phyloP scores from a whole-genome alignment of 2,797 vertebrate genomes.

The Acrossocheilus fasciatus region DNA sequence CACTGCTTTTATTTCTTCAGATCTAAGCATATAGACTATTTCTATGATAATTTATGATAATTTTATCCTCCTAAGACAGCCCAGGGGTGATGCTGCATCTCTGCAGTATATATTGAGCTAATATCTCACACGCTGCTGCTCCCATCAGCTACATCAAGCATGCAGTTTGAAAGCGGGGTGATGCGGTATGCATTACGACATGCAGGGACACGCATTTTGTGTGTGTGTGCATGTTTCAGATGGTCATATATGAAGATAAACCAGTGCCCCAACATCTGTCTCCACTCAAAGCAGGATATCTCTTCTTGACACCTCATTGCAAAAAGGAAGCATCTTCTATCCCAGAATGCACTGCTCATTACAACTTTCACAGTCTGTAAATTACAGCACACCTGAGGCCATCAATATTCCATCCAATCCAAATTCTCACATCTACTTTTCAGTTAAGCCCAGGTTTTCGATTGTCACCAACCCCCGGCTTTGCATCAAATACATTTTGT shows the following conservation, averaged over 20 bases:
- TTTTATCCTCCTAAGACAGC: constrained; percentile 12
- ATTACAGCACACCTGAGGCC: constrained; percentile 15
- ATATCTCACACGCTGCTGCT: constrained; percentile 22
- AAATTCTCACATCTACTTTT: constrained; percentile 5
- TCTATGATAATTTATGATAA: constrained; percentile 25
- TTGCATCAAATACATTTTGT: background rate
- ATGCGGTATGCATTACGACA: constrained; percentile 6
- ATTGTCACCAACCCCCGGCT: background rate
- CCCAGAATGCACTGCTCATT: constrained; percentile 19
- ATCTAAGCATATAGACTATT: constrained; percentile 18
- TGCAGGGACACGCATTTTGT: constrained; percentile 9
- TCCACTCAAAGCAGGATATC: constrained; percentile 8
- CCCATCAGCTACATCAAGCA: constrained; percentile 22
- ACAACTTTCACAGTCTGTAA: constrained; percentile 6
- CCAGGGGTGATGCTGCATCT: constrained; percentile 10
- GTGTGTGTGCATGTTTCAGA: constrained; percentile 35
- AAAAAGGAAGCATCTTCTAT: constrained; percentile 30
- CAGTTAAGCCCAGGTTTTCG: constrained; percentile 19
- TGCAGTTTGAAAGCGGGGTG: constrained; percentile 18
- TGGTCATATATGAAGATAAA: constrained; percentile 24
- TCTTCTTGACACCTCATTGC: constrained; percentile 35
- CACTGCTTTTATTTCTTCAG: background rate
- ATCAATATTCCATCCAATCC: constrained; percentile 5
- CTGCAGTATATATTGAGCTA: background rate
- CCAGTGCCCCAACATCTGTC: constrained; percentile 35